A percentile compares a stretch with the other conserved stretches of the same genome.
Evolutionary conservation across 2,888 invertebrate genomes (phyloP).

Genomic region (Gryllus longicercus): DNA sequence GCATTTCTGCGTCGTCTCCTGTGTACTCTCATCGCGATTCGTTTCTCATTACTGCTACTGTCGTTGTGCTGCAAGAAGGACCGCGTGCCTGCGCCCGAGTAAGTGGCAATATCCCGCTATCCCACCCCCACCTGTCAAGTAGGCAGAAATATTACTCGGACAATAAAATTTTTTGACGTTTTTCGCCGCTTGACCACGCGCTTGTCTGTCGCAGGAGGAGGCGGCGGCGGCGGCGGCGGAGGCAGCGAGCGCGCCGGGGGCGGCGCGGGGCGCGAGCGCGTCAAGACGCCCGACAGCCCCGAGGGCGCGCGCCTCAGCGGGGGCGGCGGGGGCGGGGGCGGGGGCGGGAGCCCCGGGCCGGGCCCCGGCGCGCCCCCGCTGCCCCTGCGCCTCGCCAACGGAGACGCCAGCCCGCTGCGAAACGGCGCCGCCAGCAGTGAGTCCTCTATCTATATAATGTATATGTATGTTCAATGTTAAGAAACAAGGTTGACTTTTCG

Average conservation of each 20-base stretch:
- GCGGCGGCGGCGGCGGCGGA: not conserved
- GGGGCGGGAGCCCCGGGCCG: constrained; percentile 24
- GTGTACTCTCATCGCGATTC: no score
- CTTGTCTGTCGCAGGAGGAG: not conserved
- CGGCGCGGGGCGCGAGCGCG: constrained; percentile 30
- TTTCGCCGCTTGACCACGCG: not conserved
- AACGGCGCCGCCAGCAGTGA: not conserved
- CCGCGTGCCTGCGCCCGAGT: no score
- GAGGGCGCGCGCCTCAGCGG: constrained; percentile 37
- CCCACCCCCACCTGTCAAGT: no score
- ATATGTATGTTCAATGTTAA: no score
- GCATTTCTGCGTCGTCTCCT: no score
- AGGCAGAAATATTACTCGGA: no score
- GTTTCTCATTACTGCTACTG: no score
- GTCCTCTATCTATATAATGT: not conserved
- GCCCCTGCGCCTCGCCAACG: constrained; percentile 29
- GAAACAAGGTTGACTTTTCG: no score
- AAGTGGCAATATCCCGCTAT: no score
- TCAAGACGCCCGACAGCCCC: constrained; percentile 39
- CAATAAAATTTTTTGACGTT: no score
- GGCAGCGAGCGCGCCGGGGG: constrained; percentile 27
- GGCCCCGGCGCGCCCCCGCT: constrained; percentile 30
- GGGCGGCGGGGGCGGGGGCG: constrained; percentile 28
- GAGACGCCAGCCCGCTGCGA: not conserved
- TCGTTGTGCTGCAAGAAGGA: no score